A percentile compares a stretch with the other conserved stretches of the same genome.
Evolutionary conservation across 2,888 invertebrate species (phyloP).

Genomic region (Megaustenia siamemsis): DNA sequence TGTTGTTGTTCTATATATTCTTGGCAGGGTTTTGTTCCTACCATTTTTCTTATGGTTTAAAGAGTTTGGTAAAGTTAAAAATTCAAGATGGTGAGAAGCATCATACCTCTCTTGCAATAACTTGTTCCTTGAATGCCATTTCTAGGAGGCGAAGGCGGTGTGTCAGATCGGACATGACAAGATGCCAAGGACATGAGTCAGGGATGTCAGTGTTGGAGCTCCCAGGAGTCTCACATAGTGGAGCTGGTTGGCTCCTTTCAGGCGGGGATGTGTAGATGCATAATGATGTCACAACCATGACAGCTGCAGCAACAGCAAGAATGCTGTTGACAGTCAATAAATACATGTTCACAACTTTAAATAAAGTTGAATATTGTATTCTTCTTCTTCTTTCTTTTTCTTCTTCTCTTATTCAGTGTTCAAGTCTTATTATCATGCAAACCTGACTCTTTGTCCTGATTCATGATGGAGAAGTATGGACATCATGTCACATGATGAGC

Average conservation of each 20-base stretch:
- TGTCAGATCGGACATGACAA: conserved; percentile 68
- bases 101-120: conserved; percentile 63
- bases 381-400: too few relatives aligned
- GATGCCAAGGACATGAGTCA: conserved; percentile 63
- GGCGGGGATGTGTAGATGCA: not conserved
- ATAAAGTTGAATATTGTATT: too few relatives aligned
- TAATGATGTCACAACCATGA: not conserved
- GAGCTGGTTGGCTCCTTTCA: not conserved
- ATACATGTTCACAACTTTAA: not conserved
- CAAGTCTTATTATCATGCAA: too few relatives aligned
- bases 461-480: too few relatives aligned
- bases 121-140: conserved; percentile 74
- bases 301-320: not conserved
- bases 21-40: too few relatives aligned
- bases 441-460: too few relatives aligned
- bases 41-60: too few relatives aligned
- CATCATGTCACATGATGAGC: too few relatives aligned
- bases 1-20: too few relatives aligned
- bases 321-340: conserved; percentile 4
- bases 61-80: too few relatives aligned
- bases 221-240: not conserved
- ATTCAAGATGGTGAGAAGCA: too few relatives aligned
- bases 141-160: conserved; percentile 70
- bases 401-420: too few relatives aligned
- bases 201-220: conserved; percentile 10